Percentiles rank a stretch among this genome's conserved stretches.
These are phyloP conservation scores for Mnemiopsis leidyi DNA, from an alignment of 37 sponge, comb jelly and placozoan genomes.

Conservation along the genomic window DNA sequence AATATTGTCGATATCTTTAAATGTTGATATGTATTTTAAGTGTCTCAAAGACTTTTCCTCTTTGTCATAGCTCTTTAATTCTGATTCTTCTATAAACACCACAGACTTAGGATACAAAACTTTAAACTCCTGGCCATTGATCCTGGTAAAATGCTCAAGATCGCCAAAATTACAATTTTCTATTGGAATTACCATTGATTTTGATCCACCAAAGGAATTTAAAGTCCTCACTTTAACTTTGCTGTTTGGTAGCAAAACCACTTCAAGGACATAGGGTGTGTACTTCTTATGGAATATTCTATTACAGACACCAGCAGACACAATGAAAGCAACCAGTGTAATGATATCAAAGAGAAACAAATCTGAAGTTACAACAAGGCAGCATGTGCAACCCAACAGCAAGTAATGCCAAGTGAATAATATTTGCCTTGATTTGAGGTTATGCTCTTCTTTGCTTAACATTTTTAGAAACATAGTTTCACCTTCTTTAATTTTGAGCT, in stretches of 20 bases:
- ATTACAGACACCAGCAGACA: neutral
- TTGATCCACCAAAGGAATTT: neutral
- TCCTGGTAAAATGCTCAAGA: neutral
- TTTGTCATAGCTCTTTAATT: neutral
- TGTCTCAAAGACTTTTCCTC: neutral
- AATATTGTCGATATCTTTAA: neutral
- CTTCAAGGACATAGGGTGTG: neutral
- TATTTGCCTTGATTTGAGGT: neutral
- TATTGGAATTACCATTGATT: neutral
- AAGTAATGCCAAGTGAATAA: slow-evolving; percentile 14
- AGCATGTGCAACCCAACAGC: neutral
- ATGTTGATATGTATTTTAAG: neutral
- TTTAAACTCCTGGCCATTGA: neutral
- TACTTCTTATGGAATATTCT: neutral
- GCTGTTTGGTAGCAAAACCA: neutral
- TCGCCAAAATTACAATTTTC: slow-evolving; percentile 32
- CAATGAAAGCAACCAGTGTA: neutral
- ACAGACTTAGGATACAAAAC: neutral
- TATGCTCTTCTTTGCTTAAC: neutral
- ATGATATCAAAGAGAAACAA: slow-evolving; percentile 16
- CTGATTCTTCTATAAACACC: slow-evolving; percentile 31
- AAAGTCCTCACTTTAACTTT: neutral
- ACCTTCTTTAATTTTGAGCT: neutral
- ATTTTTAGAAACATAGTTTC: slow-evolving; percentile 30
- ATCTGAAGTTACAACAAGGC: neutral